Evolutionary conservation across 2,888 invertebrate genomes (phyloP).

Genomic region (Hanleya hanleyi): DNA sequence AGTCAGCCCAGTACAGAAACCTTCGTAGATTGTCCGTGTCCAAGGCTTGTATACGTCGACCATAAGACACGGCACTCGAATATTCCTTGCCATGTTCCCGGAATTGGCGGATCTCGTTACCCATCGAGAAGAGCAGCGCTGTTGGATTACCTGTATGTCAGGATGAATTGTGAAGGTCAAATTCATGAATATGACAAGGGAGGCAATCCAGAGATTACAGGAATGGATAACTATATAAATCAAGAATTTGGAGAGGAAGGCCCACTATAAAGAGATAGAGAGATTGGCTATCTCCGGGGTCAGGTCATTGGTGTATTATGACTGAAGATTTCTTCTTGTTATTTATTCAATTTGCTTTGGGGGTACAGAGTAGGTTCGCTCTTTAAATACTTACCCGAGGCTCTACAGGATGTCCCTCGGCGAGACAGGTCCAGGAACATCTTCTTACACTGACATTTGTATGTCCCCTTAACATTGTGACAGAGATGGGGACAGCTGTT

Average conservation of each 20-base stretch:
- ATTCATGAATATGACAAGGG: too few relatives aligned
- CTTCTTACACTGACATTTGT: constrained; percentile 86
- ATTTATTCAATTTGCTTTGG: too few relatives aligned
- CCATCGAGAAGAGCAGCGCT: constrained; percentile 81
- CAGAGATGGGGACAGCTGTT: constrained; percentile 94
- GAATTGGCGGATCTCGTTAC: constrained; percentile 82
- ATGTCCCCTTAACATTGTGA: constrained; percentile 91
- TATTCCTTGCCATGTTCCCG: constrained; percentile 63
- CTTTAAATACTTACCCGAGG: constrained; percentile 56
- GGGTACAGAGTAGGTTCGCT: too few relatives aligned
- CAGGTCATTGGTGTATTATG: too few relatives aligned
- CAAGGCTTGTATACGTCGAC: constrained; percentile 91
- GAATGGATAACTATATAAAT: too few relatives aligned
- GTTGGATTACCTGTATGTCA: not conserved
- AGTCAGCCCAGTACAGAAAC: constrained; percentile 94
- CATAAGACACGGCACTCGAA: constrained; percentile 84
- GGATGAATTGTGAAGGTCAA: too few relatives aligned
- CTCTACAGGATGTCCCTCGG: constrained; percentile 58
- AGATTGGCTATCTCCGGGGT: too few relatives aligned
- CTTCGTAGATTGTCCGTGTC: constrained; percentile 86
- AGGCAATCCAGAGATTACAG: too few relatives aligned
- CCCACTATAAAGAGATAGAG: too few relatives aligned
- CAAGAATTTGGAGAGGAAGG: too few relatives aligned
- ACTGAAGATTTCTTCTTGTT: too few relatives aligned
- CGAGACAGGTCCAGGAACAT: constrained; percentile 58